Conservation (phyloP, 2,888 invertebrate genomes). For the Chydorus sphaericus region DNA sequence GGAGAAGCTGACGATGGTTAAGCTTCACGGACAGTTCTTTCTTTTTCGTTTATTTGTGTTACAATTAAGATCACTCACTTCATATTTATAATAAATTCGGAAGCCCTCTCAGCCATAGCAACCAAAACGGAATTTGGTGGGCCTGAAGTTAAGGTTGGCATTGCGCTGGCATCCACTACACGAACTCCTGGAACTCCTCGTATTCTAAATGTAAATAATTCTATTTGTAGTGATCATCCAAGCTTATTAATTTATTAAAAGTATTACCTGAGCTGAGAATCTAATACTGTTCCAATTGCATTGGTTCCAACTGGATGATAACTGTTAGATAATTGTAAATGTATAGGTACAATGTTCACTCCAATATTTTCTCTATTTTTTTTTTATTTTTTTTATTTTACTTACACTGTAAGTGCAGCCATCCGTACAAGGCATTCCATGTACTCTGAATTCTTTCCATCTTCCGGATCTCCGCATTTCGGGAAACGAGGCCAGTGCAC, state of each 20-base stretch:
- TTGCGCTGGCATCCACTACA: slow-evolving; percentile 63
- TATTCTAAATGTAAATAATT: slow-evolving; percentile 37
- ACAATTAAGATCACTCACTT: too few relatives aligned
- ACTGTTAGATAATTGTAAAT: too few relatives aligned
- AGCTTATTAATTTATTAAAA: background rate
- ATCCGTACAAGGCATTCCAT: slow-evolving; percentile 48
- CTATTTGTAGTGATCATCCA: background rate
- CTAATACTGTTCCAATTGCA: slow-evolving; percentile 40
- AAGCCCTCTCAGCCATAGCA: slow-evolving; percentile 48
- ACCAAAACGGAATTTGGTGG: slow-evolving; percentile 54
- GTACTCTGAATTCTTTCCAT: slow-evolving; percentile 31
- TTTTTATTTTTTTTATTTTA: too few relatives aligned
- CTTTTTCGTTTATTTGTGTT: too few relatives aligned
- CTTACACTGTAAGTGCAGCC: slow-evolving; percentile 50
- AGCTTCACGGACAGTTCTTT: too few relatives aligned
- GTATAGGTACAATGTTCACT: too few relatives aligned
- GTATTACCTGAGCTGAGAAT: background rate
- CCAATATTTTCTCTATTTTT: too few relatives aligned
- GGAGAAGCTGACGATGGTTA: too few relatives aligned
- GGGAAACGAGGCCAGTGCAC: slow-evolving; percentile 49
- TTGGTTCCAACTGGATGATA: slow-evolving; percentile 70
- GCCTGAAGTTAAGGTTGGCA: slow-evolving; percentile 60
- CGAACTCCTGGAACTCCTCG: slow-evolving; percentile 47
- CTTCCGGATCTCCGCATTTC: slow-evolving; percentile 41
- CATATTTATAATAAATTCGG: slow-evolving; percentile 39